Percentiles rank a stretch among this genome's conserved stretches.
These are phyloP conservation scores for Desmodus rotundus DNA, from an alignment of 2,113 vertebrate species.

Conservation along the genomic window DNA sequence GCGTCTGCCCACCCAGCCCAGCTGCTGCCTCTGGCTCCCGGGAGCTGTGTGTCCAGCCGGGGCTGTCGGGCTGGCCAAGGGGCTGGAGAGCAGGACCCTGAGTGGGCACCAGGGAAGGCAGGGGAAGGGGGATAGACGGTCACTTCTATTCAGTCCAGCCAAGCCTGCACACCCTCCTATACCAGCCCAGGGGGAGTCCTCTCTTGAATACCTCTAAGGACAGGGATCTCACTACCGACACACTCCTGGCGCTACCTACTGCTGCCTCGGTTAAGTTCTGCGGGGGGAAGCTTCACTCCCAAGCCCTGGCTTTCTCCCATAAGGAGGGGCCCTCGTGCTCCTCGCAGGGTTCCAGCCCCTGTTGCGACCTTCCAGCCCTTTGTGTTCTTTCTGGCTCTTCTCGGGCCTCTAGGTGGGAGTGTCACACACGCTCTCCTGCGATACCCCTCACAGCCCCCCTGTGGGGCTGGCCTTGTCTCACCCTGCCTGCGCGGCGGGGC, in stretches of 20 bases:
- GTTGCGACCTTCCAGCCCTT: background rate
- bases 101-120: background rate
- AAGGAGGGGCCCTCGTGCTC: accelerated
- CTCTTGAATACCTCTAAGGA: background rate
- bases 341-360: too few species aligned
- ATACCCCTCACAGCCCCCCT: too few species aligned
- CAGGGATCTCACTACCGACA: background rate
- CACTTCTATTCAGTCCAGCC: background rate
- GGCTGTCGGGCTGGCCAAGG: background rate
- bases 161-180: background rate
- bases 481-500: accelerated
- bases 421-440: accelerated
- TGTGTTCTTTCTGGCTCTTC: background rate
- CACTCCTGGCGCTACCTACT: too few species aligned
- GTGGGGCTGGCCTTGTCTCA: background rate
- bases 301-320: background rate
- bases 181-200: background rate
- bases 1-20: background rate
- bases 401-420: accelerated
- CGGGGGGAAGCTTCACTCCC: accelerated
- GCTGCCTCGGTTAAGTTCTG: background rate
- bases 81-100: background rate
- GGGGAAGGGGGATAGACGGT: background rate
- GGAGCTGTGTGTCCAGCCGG: too few species aligned
- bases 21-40: background rate